These are phyloP conservation scores for Netelia melanura DNA, from an alignment of 2,888 invertebrate genomes.

Conservation along the genomic window DNA sequence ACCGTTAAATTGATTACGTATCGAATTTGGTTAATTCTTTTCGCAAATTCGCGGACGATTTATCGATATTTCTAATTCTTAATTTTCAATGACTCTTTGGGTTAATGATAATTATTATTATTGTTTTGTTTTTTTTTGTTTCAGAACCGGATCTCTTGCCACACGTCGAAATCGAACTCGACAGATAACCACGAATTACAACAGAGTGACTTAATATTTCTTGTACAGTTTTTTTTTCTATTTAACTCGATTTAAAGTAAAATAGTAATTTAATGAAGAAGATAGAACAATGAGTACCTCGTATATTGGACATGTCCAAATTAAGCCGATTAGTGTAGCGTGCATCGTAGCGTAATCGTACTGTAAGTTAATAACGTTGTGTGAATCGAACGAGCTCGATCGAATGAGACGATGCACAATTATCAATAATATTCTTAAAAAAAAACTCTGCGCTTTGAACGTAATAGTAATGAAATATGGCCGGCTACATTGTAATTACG, in stretches of 20 bases:
- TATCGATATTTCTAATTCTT: not conserved
- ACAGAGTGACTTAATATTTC: conserved; percentile 33
- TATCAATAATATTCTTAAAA: too few relatives aligned
- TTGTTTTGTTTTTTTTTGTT: conserved; percentile 71
- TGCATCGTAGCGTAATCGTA: too few relatives aligned
- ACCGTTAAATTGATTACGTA: conserved; percentile 20
- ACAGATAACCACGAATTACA: conserved; percentile 69
- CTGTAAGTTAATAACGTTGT: too few relatives aligned
- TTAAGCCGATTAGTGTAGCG: conserved; percentile 24
- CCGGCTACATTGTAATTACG: conserved; percentile 36
- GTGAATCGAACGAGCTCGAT: too few relatives aligned
- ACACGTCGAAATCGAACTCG: conserved; percentile 81
- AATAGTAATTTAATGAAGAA: conserved; percentile 45
- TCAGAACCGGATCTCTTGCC: conserved; percentile 83
- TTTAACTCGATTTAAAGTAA: not conserved
- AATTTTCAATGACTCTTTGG: not conserved
- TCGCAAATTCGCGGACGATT: not conserved
- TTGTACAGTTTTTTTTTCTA: conserved; percentile 53
- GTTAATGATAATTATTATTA: not conserved
- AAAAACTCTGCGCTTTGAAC: too few relatives aligned
- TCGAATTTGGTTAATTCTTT: not conserved
- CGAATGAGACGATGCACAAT: too few relatives aligned
- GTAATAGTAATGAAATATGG: not conserved
- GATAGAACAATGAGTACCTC: conserved; percentile 49
- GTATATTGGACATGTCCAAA: conserved; percentile 45